Conservation (phyloP, 2,113 vertebrate genomes). For the Clarias macrocephalus region DNA sequence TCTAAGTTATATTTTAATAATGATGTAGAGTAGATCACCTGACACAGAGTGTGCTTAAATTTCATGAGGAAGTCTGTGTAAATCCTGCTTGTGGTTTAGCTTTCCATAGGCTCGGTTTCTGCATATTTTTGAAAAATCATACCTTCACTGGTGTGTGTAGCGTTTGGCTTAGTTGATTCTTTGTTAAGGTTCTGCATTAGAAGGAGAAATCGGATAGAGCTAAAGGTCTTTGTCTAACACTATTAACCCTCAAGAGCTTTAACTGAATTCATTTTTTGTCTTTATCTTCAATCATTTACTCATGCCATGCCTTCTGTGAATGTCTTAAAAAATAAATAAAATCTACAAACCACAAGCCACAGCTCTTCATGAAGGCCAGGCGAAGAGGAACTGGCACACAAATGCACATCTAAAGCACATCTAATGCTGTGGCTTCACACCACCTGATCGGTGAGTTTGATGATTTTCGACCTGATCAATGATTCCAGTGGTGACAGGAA, state of each 20-base stretch:
- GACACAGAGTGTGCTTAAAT: background rate
- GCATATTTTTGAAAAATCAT: background rate
- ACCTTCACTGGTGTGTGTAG: background rate
- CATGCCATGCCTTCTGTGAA: background rate
- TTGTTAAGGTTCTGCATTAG: background rate
- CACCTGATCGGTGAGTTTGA: constrained; percentile 51
- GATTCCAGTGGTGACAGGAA: constrained; percentile 67
- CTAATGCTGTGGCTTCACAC: background rate
- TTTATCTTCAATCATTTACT: background rate
- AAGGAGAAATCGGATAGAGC: background rate
- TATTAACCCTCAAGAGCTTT: background rate
- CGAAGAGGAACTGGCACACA: background rate
- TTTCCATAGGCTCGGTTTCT: background rate
- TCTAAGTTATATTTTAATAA: background rate
- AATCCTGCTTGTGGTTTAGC: background rate
- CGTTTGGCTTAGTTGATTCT: background rate
- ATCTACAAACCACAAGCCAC: background rate
- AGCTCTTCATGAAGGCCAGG: background rate
- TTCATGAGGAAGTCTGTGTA: background rate
- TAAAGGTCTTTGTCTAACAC: background rate
- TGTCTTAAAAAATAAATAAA: background rate
- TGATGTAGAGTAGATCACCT: too few species aligned
- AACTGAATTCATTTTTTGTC: background rate
- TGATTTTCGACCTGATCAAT: constrained; percentile 64
- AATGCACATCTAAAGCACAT: background rate